Percentiles rank a stretch among this genome's conserved stretches.
Conservation (phyloP, 2,888 invertebrate species). For the Drosophila longiperda region DNA sequence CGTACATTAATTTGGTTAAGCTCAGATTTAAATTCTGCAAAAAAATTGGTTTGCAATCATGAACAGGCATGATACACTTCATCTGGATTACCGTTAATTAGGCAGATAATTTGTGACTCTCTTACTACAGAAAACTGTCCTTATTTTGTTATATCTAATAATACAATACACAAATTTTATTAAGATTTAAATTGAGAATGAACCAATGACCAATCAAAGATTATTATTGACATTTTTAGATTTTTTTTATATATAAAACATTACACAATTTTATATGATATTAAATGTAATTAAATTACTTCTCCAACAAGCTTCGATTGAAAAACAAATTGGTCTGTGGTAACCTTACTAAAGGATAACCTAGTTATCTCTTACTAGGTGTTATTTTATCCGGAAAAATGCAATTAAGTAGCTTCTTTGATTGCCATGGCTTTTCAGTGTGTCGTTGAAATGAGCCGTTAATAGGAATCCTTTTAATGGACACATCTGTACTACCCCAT, state of each 20-base stretch:
- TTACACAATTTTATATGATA: not conserved
- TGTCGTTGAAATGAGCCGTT: slow-evolving; percentile 52
- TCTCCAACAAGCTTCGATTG: not conserved
- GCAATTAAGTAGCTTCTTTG: slow-evolving; percentile 14
- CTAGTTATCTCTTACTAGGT: not conserved
- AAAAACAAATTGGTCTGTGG: not conserved
- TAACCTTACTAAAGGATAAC: not conserved
- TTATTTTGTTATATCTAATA: not conserved
- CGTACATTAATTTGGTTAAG: not conserved
- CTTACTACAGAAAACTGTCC: not conserved
- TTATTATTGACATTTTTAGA: not conserved
- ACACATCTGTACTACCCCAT: slow-evolving; percentile 33
- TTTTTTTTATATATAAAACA: not conserved
- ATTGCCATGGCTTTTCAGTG: slow-evolving; percentile 19
- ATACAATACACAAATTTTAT: not conserved
- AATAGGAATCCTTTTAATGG: slow-evolving; percentile 53
- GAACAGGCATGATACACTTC: not conserved
- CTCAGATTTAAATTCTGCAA: not conserved
- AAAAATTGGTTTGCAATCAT: not conserved
- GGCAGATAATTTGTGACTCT: too few relatives aligned
- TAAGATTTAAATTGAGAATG: too few relatives aligned
- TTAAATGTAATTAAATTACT: not conserved
- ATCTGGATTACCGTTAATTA: not conserved
- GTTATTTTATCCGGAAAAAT: not conserved
- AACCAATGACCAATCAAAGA: not conserved